A percentile compares a stretch with the other conserved stretches of the same genome.
phyloP scores from a whole-genome alignment of 1,140 invertebrate genomes.

The Hermatobates lingyangjiaoensis region DNA sequence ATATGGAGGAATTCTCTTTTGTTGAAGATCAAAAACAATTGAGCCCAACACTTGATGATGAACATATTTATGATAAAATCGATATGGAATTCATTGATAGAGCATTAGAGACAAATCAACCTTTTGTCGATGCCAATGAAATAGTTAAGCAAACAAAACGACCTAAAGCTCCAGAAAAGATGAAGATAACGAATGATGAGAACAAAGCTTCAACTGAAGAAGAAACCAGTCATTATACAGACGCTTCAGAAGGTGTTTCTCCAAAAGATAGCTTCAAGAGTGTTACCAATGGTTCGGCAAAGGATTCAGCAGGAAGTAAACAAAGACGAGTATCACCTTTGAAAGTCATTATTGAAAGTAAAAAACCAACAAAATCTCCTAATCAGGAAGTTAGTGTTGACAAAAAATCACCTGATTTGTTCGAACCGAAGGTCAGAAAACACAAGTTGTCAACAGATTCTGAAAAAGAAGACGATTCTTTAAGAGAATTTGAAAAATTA shows the following conservation, averaged over 20 bases:
- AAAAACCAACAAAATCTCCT: neutral
- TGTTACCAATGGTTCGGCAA: slow-evolving; percentile 26
- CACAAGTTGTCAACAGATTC: slow-evolving; percentile 16
- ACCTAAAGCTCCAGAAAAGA: slow-evolving; percentile 8
- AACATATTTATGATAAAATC: slow-evolving; percentile 23
- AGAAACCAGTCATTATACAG: slow-evolving; percentile 5
- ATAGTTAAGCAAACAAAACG: neutral
- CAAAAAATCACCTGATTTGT: neutral
- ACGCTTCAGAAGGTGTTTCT: slow-evolving; percentile 26
- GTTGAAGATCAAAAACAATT: slow-evolving; percentile 32
- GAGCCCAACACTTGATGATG: slow-evolving; percentile 22
- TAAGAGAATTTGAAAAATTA: slow-evolving; percentile 17
- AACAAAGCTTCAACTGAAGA: slow-evolving; percentile 7
- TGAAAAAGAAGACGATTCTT: slow-evolving; percentile 19
- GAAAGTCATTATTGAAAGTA: neutral
- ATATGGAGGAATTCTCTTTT: slow-evolving; percentile 62
- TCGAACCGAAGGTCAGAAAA: neutral
- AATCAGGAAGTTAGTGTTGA: slow-evolving; percentile 1
- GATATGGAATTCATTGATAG: slow-evolving; percentile 23
- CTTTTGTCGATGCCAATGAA: neutral
- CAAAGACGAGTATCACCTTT: neutral
- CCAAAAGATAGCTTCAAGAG: slow-evolving; percentile 38
- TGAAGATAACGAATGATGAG: slow-evolving; percentile 3
- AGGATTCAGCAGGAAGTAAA: slow-evolving; percentile 1
- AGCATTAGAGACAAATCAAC: slow-evolving; percentile 16